phyloP scores from a whole-genome alignment of 2,113 vertebrate species.

The Takifugu bimaculatus region DNA sequence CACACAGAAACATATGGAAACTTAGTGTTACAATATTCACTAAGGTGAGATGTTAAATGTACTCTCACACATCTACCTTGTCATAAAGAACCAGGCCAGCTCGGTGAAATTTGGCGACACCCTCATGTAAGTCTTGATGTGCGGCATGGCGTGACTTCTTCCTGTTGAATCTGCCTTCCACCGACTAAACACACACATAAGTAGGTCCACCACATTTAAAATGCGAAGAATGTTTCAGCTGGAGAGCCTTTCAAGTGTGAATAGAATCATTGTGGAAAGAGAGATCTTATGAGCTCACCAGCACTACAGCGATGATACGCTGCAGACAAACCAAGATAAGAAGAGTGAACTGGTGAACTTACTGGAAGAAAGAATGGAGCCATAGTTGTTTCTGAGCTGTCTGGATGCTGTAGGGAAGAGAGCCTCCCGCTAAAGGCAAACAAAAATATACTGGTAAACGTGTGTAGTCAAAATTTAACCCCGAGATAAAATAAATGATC shows the following conservation, averaged over 20 bases:
- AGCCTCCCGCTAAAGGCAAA: constrained; percentile 83
- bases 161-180: constrained; percentile 89
- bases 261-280: too few relatives aligned
- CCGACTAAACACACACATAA: constrained; percentile 66
- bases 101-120: constrained; percentile 83
- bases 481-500: too few relatives aligned
- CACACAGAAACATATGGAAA: too few relatives aligned
- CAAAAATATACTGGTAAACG: neutral
- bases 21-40: too few relatives aligned
- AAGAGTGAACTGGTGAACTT: constrained; percentile 61
- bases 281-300: too few relatives aligned
- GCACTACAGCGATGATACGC: neutral
- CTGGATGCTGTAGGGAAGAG: constrained; percentile 92
- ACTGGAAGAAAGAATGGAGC: constrained; percentile 96
- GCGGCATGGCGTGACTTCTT: constrained; percentile 89
- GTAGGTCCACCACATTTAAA: neutral
- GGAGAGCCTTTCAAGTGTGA: too few relatives aligned
- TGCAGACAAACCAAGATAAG: too few relatives aligned
- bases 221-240: too few relatives aligned
- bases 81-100: constrained; percentile 93
- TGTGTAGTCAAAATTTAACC: neutral
- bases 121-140: constrained; percentile 97
- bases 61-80: constrained; percentile 74
- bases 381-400: constrained; percentile 94
- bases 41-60: neutral